These are phyloP conservation scores for Trisateles emortualis DNA, from an alignment of 2,888 invertebrate species.

Conservation along the genomic window DNA sequence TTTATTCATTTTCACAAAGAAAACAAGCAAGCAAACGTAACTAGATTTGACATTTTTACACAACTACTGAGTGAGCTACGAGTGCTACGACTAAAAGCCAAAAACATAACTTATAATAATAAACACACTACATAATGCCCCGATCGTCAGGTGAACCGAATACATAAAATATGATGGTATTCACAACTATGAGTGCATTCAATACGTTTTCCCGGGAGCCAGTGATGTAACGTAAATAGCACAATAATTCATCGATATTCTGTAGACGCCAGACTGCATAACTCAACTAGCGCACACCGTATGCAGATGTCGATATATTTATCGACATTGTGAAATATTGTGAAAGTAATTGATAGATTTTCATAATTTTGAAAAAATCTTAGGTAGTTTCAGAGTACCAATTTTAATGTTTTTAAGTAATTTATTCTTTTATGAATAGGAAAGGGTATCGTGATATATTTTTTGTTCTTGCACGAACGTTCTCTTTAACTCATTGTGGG, in stretches of 20 bases:
- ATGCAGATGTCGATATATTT: slow-evolving; percentile 38
- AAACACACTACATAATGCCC: background rate
- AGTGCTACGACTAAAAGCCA: background rate
- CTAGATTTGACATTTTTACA: too few species aligned
- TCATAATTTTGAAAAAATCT: background rate
- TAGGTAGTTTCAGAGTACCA: too few species aligned
- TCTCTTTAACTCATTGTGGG: too few species aligned
- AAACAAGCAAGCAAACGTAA: too few species aligned
- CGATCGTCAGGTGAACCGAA: slow-evolving; percentile 32
- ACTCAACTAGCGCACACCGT: slow-evolving; percentile 56
- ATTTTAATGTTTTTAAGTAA: too few species aligned
- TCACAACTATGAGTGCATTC: slow-evolving; percentile 44
- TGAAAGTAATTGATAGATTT: too few species aligned
- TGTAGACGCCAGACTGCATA: slow-evolving; percentile 74
- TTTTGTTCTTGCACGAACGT: too few species aligned
- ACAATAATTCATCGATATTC: slow-evolving; percentile 79
- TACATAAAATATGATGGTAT: slow-evolving; percentile 32
- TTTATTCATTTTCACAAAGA: too few species aligned
- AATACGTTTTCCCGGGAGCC: slow-evolving; percentile 46
- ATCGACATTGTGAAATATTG: slow-evolving; percentile 28
- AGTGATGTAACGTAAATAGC: slow-evolving; percentile 80
- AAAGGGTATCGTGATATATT: too few species aligned
- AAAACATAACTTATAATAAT: background rate
- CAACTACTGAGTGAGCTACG: too few species aligned
- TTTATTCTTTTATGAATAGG: too few species aligned